A percentile compares a stretch with the other conserved stretches of the same genome.
Evolutionary conservation across 30 jellyfish, hydroid and myxozoan genomes (phyloP).

Genomic region (Hydractinia echinata): DNA sequence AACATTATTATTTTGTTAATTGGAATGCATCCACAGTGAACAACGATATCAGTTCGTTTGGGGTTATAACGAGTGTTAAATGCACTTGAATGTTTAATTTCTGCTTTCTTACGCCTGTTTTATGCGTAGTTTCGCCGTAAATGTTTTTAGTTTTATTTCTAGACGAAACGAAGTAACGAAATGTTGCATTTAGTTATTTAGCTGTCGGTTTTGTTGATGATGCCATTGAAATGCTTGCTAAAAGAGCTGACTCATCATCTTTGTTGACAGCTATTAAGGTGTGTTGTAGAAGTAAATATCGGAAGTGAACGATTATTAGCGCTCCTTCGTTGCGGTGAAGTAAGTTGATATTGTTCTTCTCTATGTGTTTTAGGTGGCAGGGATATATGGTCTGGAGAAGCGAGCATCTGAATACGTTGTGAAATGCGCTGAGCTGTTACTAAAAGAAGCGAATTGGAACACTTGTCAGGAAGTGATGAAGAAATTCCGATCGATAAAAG

Average conservation of each 20-base stretch:
- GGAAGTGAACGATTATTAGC: background rate
- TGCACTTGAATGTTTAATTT: too few species aligned
- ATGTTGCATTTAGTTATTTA: constrained; percentile 45
- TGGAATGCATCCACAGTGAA: too few species aligned
- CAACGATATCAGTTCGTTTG: background rate
- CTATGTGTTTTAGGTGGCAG: constrained; percentile 34
- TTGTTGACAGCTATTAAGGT: constrained; percentile 87
- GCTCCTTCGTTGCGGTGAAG: background rate
- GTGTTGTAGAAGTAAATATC: background rate
- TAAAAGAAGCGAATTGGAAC: constrained; percentile 23
- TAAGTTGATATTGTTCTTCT: background rate
- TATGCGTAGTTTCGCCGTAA: background rate
- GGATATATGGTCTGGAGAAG: constrained; percentile 2
- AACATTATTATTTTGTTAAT: too few species aligned
- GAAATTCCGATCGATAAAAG: background rate
- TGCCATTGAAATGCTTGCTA: constrained; percentile 66
- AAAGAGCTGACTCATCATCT: constrained; percentile 67
- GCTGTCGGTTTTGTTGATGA: constrained; percentile 69
- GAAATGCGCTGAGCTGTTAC: constrained; percentile 29
- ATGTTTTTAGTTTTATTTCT: background rate
- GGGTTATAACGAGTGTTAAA: too few species aligned
- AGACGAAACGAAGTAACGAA: background rate
- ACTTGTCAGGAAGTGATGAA: constrained; percentile 3
- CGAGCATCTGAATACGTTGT: constrained; percentile 7
- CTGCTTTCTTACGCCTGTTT: background rate